Evolutionary conservation across 2,113 vertebrate species (phyloP), one percentile per base, ranked within the genome.

Genomic region (Corynorhinus townsendii): DNA sequence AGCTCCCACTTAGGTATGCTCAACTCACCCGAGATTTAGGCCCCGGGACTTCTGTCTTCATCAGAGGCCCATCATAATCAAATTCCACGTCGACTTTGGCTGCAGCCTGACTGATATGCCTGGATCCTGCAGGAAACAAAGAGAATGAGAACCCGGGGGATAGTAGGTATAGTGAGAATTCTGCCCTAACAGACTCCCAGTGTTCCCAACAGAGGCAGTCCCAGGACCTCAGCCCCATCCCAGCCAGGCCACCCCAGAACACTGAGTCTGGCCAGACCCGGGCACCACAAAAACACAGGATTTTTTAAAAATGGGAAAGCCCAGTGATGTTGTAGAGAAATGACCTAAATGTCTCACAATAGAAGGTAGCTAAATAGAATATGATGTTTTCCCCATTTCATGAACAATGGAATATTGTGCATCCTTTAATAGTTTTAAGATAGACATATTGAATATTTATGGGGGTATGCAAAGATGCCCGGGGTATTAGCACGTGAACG

Each of bases 21-120:
- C 22, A 69, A 94, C 98, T 98, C 97, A 99, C 99, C 97, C 98
- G 98, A 85, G 99, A 99, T 94, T 98, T 97, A 26, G 99, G 99
- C 24, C 99, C 99, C 11, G 99, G 99, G 83, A 99, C 99, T 93
- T 99, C 97, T 0, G 99, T 99, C 98, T 99, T 99, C 99, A 99
- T 99, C 64, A 99, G 98, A 1, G 99, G 99, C 72, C 99, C 98
- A n/a, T 99, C 99, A 16, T 99, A 99, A 95, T 99, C 99, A 97
- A 98, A 99, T 77, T 99, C 99, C 86, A 99, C 64, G 14, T 99
- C 98, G 0, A 99, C 98, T 98, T 99, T 99, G 72, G 99, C 98
- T 56, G 99, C 99, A 11, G 98, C 98, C 96, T 99, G 99, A 96
- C 99, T 99, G 91, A 99, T 98, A 73, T 97, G 98, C 95, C 99